phyloP scores from a whole-genome alignment of 2,888 invertebrate species.

The Leptinotarsa juncta region DNA sequence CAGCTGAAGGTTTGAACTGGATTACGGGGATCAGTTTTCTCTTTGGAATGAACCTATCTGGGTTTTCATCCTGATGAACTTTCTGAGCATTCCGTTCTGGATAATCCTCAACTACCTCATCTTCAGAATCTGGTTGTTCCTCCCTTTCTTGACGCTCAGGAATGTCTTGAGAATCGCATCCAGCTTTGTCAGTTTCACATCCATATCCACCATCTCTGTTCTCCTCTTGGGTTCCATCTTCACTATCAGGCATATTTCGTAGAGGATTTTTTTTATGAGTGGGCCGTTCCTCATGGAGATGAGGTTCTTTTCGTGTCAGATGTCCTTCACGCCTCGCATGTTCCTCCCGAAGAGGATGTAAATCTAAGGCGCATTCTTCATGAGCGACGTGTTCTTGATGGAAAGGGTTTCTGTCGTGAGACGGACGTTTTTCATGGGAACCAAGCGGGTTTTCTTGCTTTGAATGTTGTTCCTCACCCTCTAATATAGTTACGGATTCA shows the following conservation, averaged over 20 bases:
- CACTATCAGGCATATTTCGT: background rate
- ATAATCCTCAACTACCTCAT: background rate
- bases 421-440: background rate
- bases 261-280: background rate
- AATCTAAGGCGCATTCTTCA: background rate
- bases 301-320: background rate
- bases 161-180: background rate
- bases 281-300: background rate
- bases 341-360: background rate
- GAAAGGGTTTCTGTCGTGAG: background rate
- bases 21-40: background rate
- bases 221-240: background rate
- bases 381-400: background rate
- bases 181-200: background rate
- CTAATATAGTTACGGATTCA: slow-evolving; percentile 19
- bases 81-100: background rate
- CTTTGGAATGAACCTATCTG: background rate
- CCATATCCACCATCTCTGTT: background rate
- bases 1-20: background rate
- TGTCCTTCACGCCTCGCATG: background rate
- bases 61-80: too few species aligned
- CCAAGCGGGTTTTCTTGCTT: background rate
- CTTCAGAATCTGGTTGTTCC: background rate
- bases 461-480: background rate
- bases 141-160: background rate